Evolutionary conservation across 2,888 invertebrate species (phyloP).

Genomic region (Anthrax anthrax): DNA sequence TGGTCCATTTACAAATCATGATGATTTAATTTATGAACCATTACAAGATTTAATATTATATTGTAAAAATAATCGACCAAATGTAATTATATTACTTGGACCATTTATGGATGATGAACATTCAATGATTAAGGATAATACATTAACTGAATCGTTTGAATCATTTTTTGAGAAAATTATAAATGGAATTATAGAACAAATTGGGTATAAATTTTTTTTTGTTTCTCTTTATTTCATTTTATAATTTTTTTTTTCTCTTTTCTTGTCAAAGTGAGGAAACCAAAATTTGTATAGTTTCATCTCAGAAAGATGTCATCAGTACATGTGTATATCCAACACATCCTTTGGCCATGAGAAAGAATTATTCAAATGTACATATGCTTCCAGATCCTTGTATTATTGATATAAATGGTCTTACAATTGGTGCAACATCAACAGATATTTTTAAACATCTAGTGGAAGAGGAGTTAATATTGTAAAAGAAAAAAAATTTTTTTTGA

Average conservation of each 20-base stretch:
- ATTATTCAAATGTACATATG: conserved; percentile 47
- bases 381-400: conserved; percentile 72
- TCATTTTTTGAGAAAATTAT: conserved; percentile 60
- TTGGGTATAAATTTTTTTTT: conserved; percentile 38
- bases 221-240: conserved; percentile 7
- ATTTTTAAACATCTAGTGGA: conserved; percentile 67
- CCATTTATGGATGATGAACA: conserved; percentile 69
- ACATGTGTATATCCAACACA: conserved; percentile 73
- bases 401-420: conserved; percentile 56
- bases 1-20: conserved; percentile 70
- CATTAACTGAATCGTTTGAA: conserved; percentile 53
- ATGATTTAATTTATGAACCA: conserved; percentile 67
- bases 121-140: conserved; percentile 43
- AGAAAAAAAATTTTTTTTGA: conserved; percentile 1
- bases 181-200: conserved; percentile 45
- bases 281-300: conserved; percentile 61
- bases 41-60: conserved; percentile 59
- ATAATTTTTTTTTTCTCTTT: conserved; percentile 3
- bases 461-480: conserved; percentile 62
- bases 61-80: conserved; percentile 53
- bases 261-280: conserved; percentile 42
- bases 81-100: conserved; percentile 68
- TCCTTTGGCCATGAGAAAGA: conserved; percentile 45
- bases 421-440: conserved; percentile 73
- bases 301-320: conserved; percentile 62